A percentile compares a stretch with the other conserved stretches of the same genome.
Conservation (phyloP, 2,797 vertebrate species). For the Sebastes taczanowskii region DNA sequence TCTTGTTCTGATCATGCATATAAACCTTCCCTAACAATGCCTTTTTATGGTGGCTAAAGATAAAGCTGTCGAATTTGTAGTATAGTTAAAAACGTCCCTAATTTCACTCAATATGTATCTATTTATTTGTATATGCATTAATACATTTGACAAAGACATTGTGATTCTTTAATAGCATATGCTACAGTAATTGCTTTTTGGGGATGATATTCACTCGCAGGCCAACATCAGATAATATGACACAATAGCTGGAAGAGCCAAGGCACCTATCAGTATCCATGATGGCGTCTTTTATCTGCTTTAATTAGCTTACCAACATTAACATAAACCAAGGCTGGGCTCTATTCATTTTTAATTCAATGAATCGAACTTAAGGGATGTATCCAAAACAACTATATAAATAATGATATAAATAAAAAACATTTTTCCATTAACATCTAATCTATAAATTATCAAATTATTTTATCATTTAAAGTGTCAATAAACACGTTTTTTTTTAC, state of each 20-base stretch:
- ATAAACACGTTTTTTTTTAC: not conserved
- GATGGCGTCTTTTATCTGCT: not conserved
- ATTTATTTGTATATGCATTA: not conserved
- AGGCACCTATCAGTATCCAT: not conserved
- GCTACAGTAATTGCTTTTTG: not conserved
- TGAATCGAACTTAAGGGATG: not conserved
- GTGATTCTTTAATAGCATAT: not conserved
- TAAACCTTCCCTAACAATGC: not conserved
- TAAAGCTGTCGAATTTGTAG: not conserved
- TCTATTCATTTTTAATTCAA: not conserved
- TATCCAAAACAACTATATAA: not conserved
- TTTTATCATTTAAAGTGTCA: not conserved
- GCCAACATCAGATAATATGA: not conserved
- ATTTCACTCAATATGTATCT: not conserved
- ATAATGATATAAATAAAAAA: too few species aligned
- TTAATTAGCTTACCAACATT: not conserved
- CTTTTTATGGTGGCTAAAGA: not conserved
- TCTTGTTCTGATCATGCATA: not conserved
- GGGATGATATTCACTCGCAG: not conserved
- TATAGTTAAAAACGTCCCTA: not conserved
- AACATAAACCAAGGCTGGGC: not conserved
- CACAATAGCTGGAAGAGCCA: not conserved
- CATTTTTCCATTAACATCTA: not conserved
- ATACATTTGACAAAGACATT: not conserved
- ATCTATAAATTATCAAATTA: not conserved